These are phyloP conservation scores for Ennomos quercinarius DNA, from an alignment of 2,888 invertebrate species.

Conservation along the genomic window DNA sequence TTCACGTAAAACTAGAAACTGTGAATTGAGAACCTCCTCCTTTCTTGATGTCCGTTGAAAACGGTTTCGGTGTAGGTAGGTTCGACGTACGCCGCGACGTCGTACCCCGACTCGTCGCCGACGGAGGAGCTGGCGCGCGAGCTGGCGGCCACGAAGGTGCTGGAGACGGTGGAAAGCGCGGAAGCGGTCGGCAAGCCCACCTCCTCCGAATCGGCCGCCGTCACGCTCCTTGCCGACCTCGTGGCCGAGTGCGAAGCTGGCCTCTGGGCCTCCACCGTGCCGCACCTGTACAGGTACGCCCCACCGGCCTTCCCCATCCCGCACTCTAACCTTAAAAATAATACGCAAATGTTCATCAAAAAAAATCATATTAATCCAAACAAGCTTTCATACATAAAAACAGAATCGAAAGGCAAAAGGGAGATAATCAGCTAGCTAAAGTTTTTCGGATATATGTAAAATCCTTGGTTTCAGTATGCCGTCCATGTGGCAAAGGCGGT, in stretches of 20 bases:
- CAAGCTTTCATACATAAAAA: too few relatives aligned
- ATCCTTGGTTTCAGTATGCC: too few relatives aligned
- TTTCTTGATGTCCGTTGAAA: too few relatives aligned
- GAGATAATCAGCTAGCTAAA: too few relatives aligned
- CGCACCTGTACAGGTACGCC: conserved; percentile 81
- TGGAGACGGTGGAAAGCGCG: conserved; percentile 67
- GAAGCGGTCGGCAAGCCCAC: conserved; percentile 65
- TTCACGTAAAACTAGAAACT: too few relatives aligned
- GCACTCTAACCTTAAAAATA: too few relatives aligned
- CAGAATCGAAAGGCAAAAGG: too few relatives aligned
- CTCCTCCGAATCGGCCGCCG: conserved; percentile 54
- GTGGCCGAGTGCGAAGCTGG: conserved; percentile 83
- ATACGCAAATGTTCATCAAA: too few relatives aligned
- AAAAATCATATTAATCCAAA: too few relatives aligned
- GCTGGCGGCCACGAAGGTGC: conserved; percentile 70
- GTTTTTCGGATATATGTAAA: too few relatives aligned
- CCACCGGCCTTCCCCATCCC: neutral
- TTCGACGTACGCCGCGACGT: conserved; percentile 59
- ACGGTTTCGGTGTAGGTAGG: conserved; percentile 62
- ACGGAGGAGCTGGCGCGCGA: conserved; percentile 73
- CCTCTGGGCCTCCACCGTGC: conserved; percentile 85
- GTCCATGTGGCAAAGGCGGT: too few relatives aligned
- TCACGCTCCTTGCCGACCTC: conserved; percentile 64
- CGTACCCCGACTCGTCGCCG: conserved; percentile 76
- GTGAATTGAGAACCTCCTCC: too few relatives aligned